Percentiles rank a stretch among this genome's conserved stretches.
Evolutionary conservation across 2,797 vertebrate genomes (phyloP).

Genomic region (Bradypodion ventrale): DNA sequence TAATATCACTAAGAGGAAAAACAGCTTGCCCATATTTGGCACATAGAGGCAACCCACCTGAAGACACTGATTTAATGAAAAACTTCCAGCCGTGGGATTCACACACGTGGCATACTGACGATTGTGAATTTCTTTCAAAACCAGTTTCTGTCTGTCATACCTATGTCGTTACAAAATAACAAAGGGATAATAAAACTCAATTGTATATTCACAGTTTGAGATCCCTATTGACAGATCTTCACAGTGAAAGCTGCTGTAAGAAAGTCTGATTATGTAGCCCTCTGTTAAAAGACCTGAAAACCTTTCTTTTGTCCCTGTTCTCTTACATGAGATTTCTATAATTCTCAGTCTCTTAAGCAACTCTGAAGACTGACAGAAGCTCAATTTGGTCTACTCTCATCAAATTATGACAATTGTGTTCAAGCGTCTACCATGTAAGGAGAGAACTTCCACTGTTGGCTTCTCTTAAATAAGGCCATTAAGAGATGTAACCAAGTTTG

Average conservation of each 20-base stretch:
- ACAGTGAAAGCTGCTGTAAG: constrained; percentile 76
- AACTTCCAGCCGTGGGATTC: constrained; percentile 93
- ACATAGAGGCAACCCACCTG: constrained; percentile 78
- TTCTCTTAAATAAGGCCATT: constrained; percentile 49
- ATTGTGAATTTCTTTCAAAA: constrained; percentile 92
- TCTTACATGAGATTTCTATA: constrained; percentile 73
- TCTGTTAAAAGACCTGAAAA: constrained; percentile 76
- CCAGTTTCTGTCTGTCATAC: constrained; percentile 94
- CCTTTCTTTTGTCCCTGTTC: constrained; percentile 71
- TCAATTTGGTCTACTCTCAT: constrained; percentile 76
- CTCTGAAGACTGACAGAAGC: constrained; percentile 75
- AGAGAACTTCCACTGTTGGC: constrained; percentile 53
- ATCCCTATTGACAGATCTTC: constrained; percentile 81
- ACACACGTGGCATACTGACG: constrained; percentile 91
- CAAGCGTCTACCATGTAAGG: constrained; percentile 56
- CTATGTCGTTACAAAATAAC: constrained; percentile 86
- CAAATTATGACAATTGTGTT: constrained; percentile 71
- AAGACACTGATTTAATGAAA: constrained; percentile 90
- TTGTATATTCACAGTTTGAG: constrained; percentile 85
- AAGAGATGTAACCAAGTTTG: neutral
- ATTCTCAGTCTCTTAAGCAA: constrained; percentile 72
- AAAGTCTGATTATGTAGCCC: constrained; percentile 75
- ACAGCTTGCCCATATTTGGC: constrained; percentile 57
- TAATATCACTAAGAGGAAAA: constrained; percentile 62
- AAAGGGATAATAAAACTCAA: constrained; percentile 82